phyloP scores from a whole-genome alignment of 2,797 vertebrate genomes.

The Austrolebias charrua region DNA sequence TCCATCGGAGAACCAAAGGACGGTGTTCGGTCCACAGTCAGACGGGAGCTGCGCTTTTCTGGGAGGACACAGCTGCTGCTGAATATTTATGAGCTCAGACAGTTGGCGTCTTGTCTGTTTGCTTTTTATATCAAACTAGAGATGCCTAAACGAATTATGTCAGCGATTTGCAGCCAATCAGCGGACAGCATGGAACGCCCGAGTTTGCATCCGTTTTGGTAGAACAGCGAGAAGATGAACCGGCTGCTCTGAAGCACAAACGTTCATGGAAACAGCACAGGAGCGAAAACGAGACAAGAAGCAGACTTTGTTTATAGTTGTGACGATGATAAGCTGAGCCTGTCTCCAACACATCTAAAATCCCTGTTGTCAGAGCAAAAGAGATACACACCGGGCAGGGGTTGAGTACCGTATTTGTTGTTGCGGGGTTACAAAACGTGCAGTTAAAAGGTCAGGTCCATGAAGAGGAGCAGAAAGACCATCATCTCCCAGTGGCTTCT shows the following conservation, averaged over 20 bases:
- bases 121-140: slow-evolving; percentile 70
- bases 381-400: slow-evolving; percentile 33
- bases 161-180: slow-evolving; percentile 53
- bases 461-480: slow-evolving; percentile 47
- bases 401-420: slow-evolving; percentile 33
- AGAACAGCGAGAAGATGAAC: slow-evolving; percentile 1
- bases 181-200: slow-evolving; percentile 24
- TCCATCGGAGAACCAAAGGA: slow-evolving; percentile 24
- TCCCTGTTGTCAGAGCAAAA: slow-evolving; percentile 18
- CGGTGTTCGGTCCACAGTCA: slow-evolving; percentile 24
- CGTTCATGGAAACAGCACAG: not conserved
- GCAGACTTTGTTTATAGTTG: not conserved
- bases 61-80: slow-evolving; percentile 77
- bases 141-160: slow-evolving; percentile 65
- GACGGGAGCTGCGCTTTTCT: slow-evolving; percentile 45
- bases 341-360: slow-evolving; percentile 26
- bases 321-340: slow-evolving; percentile 5
- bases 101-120: slow-evolving; percentile 77
- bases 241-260: slow-evolving; percentile 12
- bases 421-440: slow-evolving; percentile 49
- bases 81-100: slow-evolving; percentile 81
- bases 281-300: no score
- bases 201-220: slow-evolving; percentile 13
- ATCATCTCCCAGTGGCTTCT: slow-evolving; percentile 42
- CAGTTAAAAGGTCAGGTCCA: slow-evolving; percentile 60